Evolutionary conservation across 2,888 invertebrate genomes (phyloP).

Genomic region (Galerucella nymphaeae): DNA sequence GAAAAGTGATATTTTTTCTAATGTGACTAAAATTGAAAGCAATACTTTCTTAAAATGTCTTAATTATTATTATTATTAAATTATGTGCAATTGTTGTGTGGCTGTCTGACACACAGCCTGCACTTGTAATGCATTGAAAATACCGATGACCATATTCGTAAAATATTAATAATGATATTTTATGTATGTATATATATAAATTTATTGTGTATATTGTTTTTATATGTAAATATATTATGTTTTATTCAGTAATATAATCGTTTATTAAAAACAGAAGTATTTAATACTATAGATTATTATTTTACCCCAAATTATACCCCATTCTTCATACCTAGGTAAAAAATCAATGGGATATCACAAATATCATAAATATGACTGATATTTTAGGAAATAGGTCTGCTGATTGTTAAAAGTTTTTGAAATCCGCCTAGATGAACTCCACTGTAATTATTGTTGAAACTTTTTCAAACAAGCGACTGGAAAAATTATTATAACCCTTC

Average conservation of each 20-base stretch:
- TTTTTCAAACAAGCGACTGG: no score
- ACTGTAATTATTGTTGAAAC: no score
- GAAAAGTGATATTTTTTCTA: slow-evolving; percentile 75
- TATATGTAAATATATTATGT: slow-evolving; percentile 67
- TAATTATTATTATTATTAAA: slow-evolving; percentile 63
- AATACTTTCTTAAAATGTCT: slow-evolving; percentile 77
- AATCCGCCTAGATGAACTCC: no score
- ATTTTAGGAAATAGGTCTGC: no score
- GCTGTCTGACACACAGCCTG: slow-evolving; percentile 54
- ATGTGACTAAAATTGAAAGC: slow-evolving; percentile 80
- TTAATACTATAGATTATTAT: slow-evolving; percentile 41
- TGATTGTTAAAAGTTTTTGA: no score
- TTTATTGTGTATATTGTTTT: slow-evolving; percentile 67
- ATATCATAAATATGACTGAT: no score
- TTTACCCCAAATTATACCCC: no score
- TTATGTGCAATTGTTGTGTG: slow-evolving; percentile 64
- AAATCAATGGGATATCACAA: no score
- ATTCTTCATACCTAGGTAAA: no score
- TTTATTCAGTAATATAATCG: slow-evolving; percentile 65
- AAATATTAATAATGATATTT: slow-evolving; percentile 61
- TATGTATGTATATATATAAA: slow-evolving; percentile 65
- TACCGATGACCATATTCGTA: slow-evolving; percentile 59
- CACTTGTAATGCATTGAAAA: slow-evolving; percentile 58
- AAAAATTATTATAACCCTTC: no score
- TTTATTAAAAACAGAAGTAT: slow-evolving; percentile 63